Base-by-base conservation (phyloP, 2,888 invertebrate species). In the Melanargia galathea region DNA sequence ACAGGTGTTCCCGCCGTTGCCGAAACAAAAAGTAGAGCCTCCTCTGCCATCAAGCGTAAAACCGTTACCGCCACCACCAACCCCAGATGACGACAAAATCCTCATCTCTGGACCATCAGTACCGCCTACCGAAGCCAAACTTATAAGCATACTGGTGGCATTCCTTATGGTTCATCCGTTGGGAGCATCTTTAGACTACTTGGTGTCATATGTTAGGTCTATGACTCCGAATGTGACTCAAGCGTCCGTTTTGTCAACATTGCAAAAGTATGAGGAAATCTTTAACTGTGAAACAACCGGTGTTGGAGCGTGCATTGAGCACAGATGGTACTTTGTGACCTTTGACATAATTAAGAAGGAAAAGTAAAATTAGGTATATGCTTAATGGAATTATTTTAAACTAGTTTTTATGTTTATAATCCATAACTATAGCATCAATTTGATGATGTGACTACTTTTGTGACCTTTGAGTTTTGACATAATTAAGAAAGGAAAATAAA, bases 101-200 rank as follows among this genome's bases (percentile, higher is more conserved):
- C 54, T 68, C 18, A 64, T 64, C 1, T 65, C 73, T 1, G 73
- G 73, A 3, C 69, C 77, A 13, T 22, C 70, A 4, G 73, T 79
- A 0, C 71, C 77, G 6, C 74, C 78, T 3, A 76, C 81, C 7
- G 87, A 88, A 61, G 87, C 85, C 4, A 87, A 85, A 65, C 81
- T 89, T 51, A 84, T 88, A 73, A 84, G 86, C 63, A 75, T 87
- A n/a, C 63, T 89, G 24, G 85, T 88, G 6, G 81, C 86, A 1
- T 88, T 87, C 76, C 81, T 88, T 0, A 76, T 88, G 74, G 85
- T 86, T 0, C 88, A 88, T 62, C 88, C 88, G 0, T 71, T 84
- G 0, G 88, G 88, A 0, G 87, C 84, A 0, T 82, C 82, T 0
- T 43, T 84, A 13, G 88, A 88, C 60, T 84, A 87, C 59, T 72